A percentile compares a stretch with the other conserved stretches of the same genome.
Conservation (phyloP, 2,113 vertebrate species). For the Pterocles burchelli region DNA sequence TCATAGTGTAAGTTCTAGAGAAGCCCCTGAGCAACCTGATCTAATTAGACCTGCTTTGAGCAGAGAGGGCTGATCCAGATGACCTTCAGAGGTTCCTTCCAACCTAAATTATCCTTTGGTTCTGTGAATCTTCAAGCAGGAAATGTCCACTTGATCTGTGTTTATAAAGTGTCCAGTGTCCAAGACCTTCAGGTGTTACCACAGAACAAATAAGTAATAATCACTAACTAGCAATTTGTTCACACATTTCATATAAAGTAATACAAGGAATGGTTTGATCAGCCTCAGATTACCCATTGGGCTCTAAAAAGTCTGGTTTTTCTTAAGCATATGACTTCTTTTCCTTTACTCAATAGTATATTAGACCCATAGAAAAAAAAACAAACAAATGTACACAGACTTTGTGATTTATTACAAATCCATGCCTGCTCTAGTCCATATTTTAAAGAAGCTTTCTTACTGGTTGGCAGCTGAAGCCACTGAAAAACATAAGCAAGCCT, state of each 20-base stretch:
- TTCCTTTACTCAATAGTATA: background rate
- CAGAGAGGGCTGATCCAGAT: background rate
- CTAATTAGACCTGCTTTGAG: conserved; percentile 26
- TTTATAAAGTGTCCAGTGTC: background rate
- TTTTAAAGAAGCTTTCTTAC: background rate
- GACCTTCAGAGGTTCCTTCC: background rate
- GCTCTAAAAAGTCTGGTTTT: background rate
- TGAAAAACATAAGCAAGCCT: background rate
- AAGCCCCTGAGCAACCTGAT: background rate
- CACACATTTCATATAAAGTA: background rate
- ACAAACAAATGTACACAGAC: background rate
- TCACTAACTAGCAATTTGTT: conserved; percentile 10
- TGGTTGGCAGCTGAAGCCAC: background rate
- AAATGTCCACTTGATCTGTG: background rate
- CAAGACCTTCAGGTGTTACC: background rate
- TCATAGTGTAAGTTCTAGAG: background rate
- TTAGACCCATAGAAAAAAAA: background rate
- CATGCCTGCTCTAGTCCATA: background rate
- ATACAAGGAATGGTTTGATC: background rate
- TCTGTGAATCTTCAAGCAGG: conserved; percentile 4
- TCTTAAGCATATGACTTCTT: background rate
- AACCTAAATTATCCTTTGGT: background rate
- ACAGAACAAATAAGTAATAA: conserved; percentile 32
- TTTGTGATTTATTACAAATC: background rate
- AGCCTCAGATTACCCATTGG: background rate